Evolutionary conservation across 2,797 vertebrate genomes (phyloP).

Genomic region (Pantherophis alleghaniensis): DNA sequence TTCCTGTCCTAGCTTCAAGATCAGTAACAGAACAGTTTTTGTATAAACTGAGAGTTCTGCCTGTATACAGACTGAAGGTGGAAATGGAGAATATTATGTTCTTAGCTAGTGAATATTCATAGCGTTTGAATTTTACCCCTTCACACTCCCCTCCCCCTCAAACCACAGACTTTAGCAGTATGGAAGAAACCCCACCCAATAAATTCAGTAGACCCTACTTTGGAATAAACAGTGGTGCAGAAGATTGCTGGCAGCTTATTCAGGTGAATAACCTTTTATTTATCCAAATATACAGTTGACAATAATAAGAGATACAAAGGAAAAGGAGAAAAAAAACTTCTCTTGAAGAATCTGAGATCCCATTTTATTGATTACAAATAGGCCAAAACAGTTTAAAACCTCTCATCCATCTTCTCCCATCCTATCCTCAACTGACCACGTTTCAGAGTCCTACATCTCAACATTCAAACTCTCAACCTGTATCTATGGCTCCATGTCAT

Average conservation of each 20-base stretch:
- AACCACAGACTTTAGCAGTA: background rate
- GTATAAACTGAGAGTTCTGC: constrained; percentile 51
- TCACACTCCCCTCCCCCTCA: constrained; percentile 1
- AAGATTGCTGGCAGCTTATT: background rate
- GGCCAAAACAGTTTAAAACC: background rate
- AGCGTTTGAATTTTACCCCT: background rate
- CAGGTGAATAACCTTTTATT: background rate
- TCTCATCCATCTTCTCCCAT: background rate
- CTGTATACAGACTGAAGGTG: constrained; percentile 45
- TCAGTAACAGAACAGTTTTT: constrained; percentile 47
- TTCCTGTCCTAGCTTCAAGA: constrained; percentile 32
- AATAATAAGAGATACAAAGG: background rate
- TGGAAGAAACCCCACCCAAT: background rate
- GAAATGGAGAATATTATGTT: constrained; percentile 27
- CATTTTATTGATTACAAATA: background rate
- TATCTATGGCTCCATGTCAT: background rate
- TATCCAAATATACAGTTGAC: background rate
- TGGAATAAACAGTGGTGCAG: background rate
- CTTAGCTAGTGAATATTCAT: background rate
- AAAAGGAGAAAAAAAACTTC: background rate
- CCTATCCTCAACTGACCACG: background rate
- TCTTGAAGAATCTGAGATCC: background rate
- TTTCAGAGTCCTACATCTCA: background rate
- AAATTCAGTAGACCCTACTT: background rate
- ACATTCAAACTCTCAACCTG: background rate